Percentiles rank a stretch among this genome's conserved stretches.
phyloP scores from a whole-genome alignment of 2,797 vertebrate genomes.

The Xiphorhynchus erythropygius region DNA sequence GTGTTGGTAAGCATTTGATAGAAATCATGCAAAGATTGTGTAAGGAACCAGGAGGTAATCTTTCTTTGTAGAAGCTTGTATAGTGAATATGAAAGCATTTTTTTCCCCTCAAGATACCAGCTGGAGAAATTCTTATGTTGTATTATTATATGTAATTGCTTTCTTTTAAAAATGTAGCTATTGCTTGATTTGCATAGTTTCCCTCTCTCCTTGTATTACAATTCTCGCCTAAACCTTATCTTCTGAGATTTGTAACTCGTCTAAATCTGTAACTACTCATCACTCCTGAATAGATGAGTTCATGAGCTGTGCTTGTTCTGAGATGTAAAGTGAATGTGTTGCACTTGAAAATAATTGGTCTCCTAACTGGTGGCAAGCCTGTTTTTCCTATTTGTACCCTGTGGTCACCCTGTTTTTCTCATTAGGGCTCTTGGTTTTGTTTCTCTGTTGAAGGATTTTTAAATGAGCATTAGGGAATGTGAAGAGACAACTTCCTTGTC shows the following conservation, averaged over 20 bases:
- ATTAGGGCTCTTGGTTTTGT: neutral
- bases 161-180: neutral
- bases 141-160: neutral
- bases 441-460: conserved; percentile 2
- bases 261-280: neutral
- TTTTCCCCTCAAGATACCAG: neutral
- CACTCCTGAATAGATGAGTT: neutral
- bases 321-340: neutral
- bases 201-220: neutral
- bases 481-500: neutral
- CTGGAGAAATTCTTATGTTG: neutral
- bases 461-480: neutral
- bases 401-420: neutral
- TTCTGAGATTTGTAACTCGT: conserved; percentile 20
- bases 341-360: neutral
- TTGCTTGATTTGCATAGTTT: neutral
- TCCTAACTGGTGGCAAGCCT: neutral
- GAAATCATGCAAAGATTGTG: neutral
- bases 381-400: neutral
- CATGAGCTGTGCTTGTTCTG: neutral
- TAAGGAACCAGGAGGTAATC: neutral
- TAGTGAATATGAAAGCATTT: neutral
- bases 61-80: neutral
- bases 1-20: neutral
- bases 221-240: neutral